Conservation (phyloP, 2,797 vertebrate genomes). For the Micromesistius poutassou region DNA sequence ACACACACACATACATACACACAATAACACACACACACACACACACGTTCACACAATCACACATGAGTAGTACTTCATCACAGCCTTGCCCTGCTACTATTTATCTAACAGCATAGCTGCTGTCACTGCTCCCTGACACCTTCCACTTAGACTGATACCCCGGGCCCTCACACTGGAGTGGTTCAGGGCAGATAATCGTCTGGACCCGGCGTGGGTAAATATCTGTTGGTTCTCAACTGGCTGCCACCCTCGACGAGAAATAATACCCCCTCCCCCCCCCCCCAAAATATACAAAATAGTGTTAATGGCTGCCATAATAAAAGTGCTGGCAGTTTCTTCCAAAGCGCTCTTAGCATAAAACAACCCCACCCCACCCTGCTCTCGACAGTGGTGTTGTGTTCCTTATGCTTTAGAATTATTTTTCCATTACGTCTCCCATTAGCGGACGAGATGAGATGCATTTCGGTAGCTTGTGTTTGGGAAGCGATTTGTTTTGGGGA, state of each 20-base stretch:
- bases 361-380: constrained; percentile 9
- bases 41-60: constrained; percentile 26
- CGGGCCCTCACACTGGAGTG: constrained; percentile 19
- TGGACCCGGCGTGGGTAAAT: constrained; percentile 40
- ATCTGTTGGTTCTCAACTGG: constrained; percentile 41
- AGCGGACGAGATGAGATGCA: constrained; percentile 55
- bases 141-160: constrained; percentile 50
- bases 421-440: constrained; percentile 73
- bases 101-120: constrained; percentile 54
- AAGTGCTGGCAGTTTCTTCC: too few species aligned
- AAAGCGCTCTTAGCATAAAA: constrained; percentile 40
- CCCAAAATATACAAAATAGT: too few species aligned
- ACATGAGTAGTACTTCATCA: constrained; percentile 55
- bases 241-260: constrained; percentile 41
- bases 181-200: constrained; percentile 2
- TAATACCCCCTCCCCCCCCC: constrained; percentile 12
- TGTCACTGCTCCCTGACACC: constrained; percentile 41
- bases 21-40: constrained; percentile 26
- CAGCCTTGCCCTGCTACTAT: constrained; percentile 39
- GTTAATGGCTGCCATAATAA: constrained; percentile 35
- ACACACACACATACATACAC: constrained; percentile 36
- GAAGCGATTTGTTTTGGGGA: constrained; percentile 74
- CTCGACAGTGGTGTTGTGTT: constrained; percentile 35
- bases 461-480: constrained; percentile 63
- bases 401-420: constrained; percentile 61